A percentile compares a stretch with the other conserved stretches of the same genome.
phyloP scores from a whole-genome alignment of 2,113 vertebrate species.

The Euleptes europaea region DNA sequence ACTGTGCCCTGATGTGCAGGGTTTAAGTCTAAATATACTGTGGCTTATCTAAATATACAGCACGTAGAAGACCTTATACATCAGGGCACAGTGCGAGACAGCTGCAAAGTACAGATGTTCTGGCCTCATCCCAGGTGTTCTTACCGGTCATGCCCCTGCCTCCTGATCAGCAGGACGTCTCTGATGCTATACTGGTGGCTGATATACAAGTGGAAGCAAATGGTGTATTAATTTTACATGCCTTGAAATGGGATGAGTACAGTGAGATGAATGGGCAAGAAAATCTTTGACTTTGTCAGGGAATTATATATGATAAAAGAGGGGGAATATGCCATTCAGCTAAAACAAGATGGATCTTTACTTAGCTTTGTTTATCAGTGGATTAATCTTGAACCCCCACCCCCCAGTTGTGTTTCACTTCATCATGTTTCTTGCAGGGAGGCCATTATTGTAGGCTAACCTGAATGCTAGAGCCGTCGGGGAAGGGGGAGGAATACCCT shows the following conservation, averaged over 20 bases:
- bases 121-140: background rate
- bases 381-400: background rate
- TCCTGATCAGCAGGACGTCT: background rate
- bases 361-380: constrained; percentile 2
- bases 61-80: background rate
- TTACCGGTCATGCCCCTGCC: background rate
- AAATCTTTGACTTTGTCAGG: background rate
- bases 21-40: background rate
- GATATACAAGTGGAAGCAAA: background rate
- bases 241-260: background rate
- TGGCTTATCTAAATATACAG: background rate
- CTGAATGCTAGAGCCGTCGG: constrained; percentile 58
- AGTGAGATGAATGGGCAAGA: background rate
- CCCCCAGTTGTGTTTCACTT: constrained; percentile 54
- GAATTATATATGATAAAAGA: too few relatives aligned
- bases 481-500: constrained; percentile 61
- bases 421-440: constrained; percentile 2
- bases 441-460: constrained; percentile 48
- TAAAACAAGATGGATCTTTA: background rate
- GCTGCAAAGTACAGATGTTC: background rate
- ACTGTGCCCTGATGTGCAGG: background rate
- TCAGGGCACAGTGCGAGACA: background rate
- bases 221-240: background rate
- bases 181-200: background rate
- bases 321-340: background rate